Conservation (phyloP, 1,140 invertebrate species). For the Drosophila prosaltans region DNA sequence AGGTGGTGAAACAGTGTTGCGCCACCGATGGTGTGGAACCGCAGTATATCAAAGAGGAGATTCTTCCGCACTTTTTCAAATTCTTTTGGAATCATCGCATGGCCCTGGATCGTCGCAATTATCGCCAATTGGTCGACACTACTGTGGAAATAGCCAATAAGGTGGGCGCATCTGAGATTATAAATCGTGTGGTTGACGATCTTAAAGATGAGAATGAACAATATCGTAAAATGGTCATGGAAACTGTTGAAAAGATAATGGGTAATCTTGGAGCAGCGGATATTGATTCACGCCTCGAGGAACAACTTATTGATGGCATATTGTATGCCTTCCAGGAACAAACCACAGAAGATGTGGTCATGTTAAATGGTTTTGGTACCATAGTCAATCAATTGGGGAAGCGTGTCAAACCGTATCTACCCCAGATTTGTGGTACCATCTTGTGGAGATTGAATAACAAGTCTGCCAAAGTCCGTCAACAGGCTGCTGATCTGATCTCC, state of each 20-base stretch:
- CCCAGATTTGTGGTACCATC: slow-evolving; percentile 99
- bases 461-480: slow-evolving; percentile 99
- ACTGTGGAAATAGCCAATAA: slow-evolving; percentile 99
- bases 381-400: slow-evolving; percentile 99
- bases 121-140: slow-evolving; percentile 98
- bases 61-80: slow-evolving; percentile 99
- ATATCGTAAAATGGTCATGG: slow-evolving; percentile 99
- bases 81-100: slow-evolving; percentile 99
- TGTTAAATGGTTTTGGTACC: slow-evolving; percentile 99
- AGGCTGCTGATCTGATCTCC: slow-evolving; percentile 99
- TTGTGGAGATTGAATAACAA: slow-evolving; percentile 99
- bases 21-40: slow-evolving; percentile 99
- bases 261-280: slow-evolving; percentile 98
- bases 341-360: slow-evolving; percentile 99
- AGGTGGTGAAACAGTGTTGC: slow-evolving; percentile 99
- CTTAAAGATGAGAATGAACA: slow-evolving; percentile 99
- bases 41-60: slow-evolving; percentile 99
- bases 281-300: slow-evolving; percentile 98
- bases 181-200: slow-evolving; percentile 99
- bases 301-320: slow-evolving; percentile 99
- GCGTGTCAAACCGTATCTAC: slow-evolving; percentile 98
- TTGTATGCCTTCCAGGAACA: slow-evolving; percentile 99
- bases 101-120: slow-evolving; percentile 98
- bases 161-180: slow-evolving; percentile 99
- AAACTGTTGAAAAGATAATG: slow-evolving; percentile 99